Base-by-base conservation (phyloP, 2,888 invertebrate species). In the Alitta virens region DNA sequence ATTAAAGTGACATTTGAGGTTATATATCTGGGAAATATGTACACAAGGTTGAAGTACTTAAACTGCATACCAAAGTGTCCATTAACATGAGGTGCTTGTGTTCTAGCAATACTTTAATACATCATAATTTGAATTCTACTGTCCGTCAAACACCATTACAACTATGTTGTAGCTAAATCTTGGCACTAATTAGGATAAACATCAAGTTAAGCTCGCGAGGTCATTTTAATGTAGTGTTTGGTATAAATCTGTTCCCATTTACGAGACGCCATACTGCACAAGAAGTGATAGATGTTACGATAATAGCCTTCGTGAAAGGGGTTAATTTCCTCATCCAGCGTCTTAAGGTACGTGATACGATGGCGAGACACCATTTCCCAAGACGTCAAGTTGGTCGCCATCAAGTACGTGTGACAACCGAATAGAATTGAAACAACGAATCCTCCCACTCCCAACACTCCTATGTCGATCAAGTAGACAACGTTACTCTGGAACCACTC, bases 351-450 rank as follows among this genome's bases (percentile, higher is more conserved):
- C 3, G 80, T 78, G 58, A 82, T 82, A 65, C 78, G 75, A 56
- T 76, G 75, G 40, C 79, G 69, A 21, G 81, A 78, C 1, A 77
- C 74, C 18, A 72, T 71, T 67, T 82, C 82, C 82, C 82, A 82
- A 1, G 82, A 82, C 1, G 82, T 80, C 38, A 74, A 64, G 60
- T 79, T 79, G 62, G 68, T 72, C 14, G 72, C 57, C 74, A 79
- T 77, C 23, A 82, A 72, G 68, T 79, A 82, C 16, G 76, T 73
- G 68, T 82, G 82, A 62, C 81, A 77, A 51, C 71, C 63, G 33
- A 75, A 64, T 16, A 82, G 74, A 2, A 76, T 73, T 7, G 73
- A 26, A 2, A 77, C 76, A 0, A 75, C 70, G 12, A 78, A 66
- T 16, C 74, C 76, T 24, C 74, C 74, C n/a, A 76, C 43, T 1